Conservation (phyloP, 2,888 invertebrate species). For the Suillia variegata region DNA sequence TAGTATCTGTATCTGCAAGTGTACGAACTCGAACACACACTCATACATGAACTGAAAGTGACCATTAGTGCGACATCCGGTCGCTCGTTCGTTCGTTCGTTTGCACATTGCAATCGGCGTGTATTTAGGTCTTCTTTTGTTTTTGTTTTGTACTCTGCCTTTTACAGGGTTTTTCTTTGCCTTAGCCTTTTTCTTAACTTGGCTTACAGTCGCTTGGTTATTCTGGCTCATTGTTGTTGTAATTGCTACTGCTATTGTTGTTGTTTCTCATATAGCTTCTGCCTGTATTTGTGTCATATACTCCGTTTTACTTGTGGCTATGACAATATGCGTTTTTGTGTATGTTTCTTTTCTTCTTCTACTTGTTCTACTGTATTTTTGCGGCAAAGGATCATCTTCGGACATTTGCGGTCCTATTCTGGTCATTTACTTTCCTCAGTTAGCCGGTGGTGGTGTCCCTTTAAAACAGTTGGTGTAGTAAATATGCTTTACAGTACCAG, state of each 20-base stretch:
- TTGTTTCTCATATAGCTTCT: too few relatives aligned
- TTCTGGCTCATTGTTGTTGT: too few relatives aligned
- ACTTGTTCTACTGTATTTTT: background rate
- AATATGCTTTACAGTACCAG: background rate
- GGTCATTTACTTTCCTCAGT: slow-evolving; percentile 7
- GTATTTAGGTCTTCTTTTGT: background rate
- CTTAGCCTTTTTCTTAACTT: slow-evolving; percentile 8
- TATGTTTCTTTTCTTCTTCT: background rate
- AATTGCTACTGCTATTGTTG: background rate
- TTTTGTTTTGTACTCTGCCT: too few relatives aligned
- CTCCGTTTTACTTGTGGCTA: slow-evolving; percentile 23
- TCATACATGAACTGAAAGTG: slow-evolving; percentile 34
- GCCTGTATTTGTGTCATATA: slow-evolving; percentile 1
- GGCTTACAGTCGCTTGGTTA: background rate
- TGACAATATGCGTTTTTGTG: slow-evolving; percentile 14
- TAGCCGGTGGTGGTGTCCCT: background rate
- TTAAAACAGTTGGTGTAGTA: background rate
- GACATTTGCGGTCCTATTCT: slow-evolving; percentile 19
- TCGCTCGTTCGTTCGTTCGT: slow-evolving; percentile 39
- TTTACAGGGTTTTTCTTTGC: slow-evolving; percentile 42
- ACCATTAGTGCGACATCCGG: slow-evolving; percentile 60
- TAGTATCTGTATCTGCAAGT: background rate
- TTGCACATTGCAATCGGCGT: slow-evolving; percentile 12
- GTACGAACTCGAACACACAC: background rate
- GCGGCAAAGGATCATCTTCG: slow-evolving; percentile 23